phyloP scores from a whole-genome alignment of 2,113 vertebrate species.

The Sterrhoptilus dennistouni region DNA sequence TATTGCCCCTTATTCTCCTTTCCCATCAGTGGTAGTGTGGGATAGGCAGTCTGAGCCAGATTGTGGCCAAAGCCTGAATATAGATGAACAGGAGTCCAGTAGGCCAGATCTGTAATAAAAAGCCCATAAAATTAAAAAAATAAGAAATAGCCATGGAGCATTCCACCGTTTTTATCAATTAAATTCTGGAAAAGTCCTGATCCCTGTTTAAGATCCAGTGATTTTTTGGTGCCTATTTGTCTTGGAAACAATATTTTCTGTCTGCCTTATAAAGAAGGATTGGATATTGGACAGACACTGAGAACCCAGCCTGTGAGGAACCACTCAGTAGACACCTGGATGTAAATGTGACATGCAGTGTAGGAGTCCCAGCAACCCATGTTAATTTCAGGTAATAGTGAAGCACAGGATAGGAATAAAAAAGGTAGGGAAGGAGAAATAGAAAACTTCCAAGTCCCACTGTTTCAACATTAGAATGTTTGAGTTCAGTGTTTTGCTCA shows the following conservation, averaged over 20 bases:
- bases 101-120: not conserved
- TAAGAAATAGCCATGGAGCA: not conserved
- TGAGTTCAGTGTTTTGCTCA: not conserved
- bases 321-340: not conserved
- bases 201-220: not conserved
- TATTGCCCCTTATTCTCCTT: not conserved
- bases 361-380: not conserved
- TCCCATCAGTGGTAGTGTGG: not conserved
- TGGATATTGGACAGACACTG: not conserved
- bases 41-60: not conserved
- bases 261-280: not conserved
- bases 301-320: not conserved
- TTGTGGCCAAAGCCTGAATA: not conserved
- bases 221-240: not conserved
- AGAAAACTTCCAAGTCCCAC: not conserved
- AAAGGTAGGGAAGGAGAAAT: not conserved
- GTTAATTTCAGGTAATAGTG: not conserved
- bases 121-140: not conserved
- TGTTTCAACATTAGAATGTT: not conserved
- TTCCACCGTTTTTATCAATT: not conserved
- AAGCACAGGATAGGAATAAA: not conserved
- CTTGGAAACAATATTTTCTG: not conserved
- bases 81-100: not conserved
- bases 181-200: not conserved
- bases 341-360: not conserved